Evolutionary conservation across 1,140 invertebrate genomes (phyloP), one percentile per base, ranked within the genome.

Genomic region (Camponotus pennsylvanicus): DNA sequence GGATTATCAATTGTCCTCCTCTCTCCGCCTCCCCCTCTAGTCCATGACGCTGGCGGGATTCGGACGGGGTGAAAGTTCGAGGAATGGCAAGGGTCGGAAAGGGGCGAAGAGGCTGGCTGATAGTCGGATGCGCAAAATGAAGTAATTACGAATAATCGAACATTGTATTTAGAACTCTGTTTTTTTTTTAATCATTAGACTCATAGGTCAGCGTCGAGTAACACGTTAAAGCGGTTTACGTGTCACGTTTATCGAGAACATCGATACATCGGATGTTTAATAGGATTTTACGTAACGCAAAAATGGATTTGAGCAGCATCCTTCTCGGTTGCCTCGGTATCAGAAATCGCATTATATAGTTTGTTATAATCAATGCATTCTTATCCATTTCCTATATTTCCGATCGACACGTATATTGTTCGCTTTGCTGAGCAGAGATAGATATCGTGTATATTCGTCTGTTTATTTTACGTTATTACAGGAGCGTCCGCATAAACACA

Each of bases 311-410:
- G 64, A 85, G 40, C 79, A 27, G 40, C 67, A 57, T 73, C 55
- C 40, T 73, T 57, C 40, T 59, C 69, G 67, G 21, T 37, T 67
- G 79, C 67, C 40, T 82, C 79, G 79, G 40, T 83, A 83, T 75
- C 69, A 83, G 79, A 83, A 73, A 83, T 83, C 79, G 79, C 79
- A 83, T 83, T 83, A 83, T 52, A 52, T 75, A 75, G 79, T 83
- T 61, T 13, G 79, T 83, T 83, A 83, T 83, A 83, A 83, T 83
- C 79, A 83, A 75, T 75, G 79, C 79, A 61, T 83, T 61, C 79
- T 83, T 83, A 83, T 83, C 79, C 79, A 73, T 83, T 83, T 75
- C 69, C 79, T 75, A 75, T 83, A 83, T 83, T 83, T 34, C 79
- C 57, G 79, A 83, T 83, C 79, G 69, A 49, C 79, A n/a, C n/a